These are phyloP conservation scores for Tachyglossus aculeatus DNA, from an alignment of 2,797 vertebrate genomes.

Conservation along the genomic window DNA sequence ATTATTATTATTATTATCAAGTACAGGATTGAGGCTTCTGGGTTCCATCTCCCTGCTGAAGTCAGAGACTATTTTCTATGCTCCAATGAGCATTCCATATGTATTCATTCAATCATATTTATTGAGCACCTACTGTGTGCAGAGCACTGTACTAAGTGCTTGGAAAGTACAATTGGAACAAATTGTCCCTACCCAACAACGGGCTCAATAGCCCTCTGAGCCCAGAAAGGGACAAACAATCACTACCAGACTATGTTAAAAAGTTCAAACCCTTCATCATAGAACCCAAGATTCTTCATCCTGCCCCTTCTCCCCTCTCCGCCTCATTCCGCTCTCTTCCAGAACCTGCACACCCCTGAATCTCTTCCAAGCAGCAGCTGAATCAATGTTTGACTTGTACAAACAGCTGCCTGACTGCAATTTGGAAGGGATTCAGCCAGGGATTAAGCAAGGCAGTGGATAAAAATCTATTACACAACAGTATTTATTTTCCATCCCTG, in stretches of 20 bases:
- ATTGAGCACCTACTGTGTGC: no score
- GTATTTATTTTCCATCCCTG: conserved; percentile 64
- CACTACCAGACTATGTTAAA: no score
- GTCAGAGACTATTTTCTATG: conserved; percentile 40
- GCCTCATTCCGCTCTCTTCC: background rate
- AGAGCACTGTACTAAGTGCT: no score
- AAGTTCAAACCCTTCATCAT: no score
- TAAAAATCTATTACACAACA: conserved; percentile 68
- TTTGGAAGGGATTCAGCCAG: conserved; percentile 67
- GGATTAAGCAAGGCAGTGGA: conserved; percentile 66
- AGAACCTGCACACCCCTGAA: background rate
- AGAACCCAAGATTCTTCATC: conserved; percentile 12
- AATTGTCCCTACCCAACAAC: no score
- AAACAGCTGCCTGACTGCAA: conserved; percentile 57
- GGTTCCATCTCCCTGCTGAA: rapidly evolving
- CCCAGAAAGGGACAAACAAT: no score
- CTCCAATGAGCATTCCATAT: conserved; percentile 56
- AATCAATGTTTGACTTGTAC: conserved; percentile 73
- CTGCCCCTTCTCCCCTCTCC: conserved; percentile 30
- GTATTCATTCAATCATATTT: no score
- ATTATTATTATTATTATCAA: no score
- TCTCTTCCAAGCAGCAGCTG: conserved; percentile 59
- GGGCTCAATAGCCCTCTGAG: no score
- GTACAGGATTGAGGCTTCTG: no score
- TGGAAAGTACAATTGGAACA: no score